Evolutionary conservation across 2,888 invertebrate species (phyloP).

Genomic region (Margaritifera margaritifera): DNA sequence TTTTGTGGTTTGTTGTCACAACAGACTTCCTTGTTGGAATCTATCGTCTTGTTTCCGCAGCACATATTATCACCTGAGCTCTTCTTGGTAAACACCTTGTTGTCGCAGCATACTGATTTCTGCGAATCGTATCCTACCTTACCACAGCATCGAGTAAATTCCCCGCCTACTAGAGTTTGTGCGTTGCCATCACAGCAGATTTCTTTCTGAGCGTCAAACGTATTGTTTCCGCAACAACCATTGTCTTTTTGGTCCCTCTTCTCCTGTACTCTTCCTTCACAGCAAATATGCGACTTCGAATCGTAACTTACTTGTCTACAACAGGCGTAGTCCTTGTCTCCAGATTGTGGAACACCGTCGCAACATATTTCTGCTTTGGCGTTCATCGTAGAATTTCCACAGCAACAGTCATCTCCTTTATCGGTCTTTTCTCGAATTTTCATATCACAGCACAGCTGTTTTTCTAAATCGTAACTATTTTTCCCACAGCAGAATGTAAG

Average conservation of each 20-base stretch:
- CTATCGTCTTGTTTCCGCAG: constrained; percentile 20
- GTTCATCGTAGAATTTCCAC: constrained; percentile 20
- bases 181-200: too few species aligned
- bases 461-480: constrained; percentile 10
- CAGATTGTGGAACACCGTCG: constrained; percentile 6
- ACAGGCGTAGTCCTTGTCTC: constrained; percentile 2
- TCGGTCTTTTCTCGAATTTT: constrained; percentile 10
- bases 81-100: constrained; percentile 10
- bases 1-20: constrained; percentile 23
- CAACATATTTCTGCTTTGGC: constrained; percentile 22
- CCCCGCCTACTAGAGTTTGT: too few species aligned
- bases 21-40: constrained; percentile 15
- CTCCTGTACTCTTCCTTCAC: constrained; percentile 9
- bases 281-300: too few species aligned
- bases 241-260: constrained; percentile 23
- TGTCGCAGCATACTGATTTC: constrained; percentile 21
- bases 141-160: constrained; percentile 26
- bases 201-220: constrained; percentile 9
- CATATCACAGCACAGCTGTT: constrained; percentile 21
- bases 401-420: constrained; percentile 21
- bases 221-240: constrained; percentile 24
- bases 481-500: constrained; percentile 19
- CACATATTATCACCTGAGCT: constrained; percentile 22
- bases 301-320: constrained; percentile 13
- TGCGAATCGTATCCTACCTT: constrained; percentile 17